Evolutionary conservation across 2,888 invertebrate genomes (phyloP).

Genomic region (Clostera curtula): DNA sequence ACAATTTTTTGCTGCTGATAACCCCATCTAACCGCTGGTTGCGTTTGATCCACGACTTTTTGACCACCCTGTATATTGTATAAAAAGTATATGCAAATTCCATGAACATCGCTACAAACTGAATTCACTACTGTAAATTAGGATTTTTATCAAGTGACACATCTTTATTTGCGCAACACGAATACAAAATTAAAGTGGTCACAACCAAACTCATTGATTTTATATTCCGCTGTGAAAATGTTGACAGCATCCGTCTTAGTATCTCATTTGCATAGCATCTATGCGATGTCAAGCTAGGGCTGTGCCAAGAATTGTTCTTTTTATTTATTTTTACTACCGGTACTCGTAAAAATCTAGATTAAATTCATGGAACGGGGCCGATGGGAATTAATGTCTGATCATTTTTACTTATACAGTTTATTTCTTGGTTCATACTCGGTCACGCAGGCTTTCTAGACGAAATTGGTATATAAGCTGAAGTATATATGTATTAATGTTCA

Average conservation of each 20-base stretch:
- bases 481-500: background rate
- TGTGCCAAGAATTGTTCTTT: conserved; percentile 18
- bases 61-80: too few relatives aligned
- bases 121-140: too few relatives aligned
- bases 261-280: conserved; percentile 45
- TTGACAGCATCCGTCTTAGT: conserved; percentile 41
- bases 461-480: background rate
- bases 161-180: too few relatives aligned
- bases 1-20: too few relatives aligned
- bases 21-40: too few relatives aligned
- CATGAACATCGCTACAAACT: too few relatives aligned
- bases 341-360: conserved; percentile 20
- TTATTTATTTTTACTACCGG: conserved; percentile 14
- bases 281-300: conserved; percentile 40
- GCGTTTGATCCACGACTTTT: too few relatives aligned
- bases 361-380: conserved; percentile 9
- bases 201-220: conserved; percentile 20
- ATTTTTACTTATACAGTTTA: conserved; percentile 1
- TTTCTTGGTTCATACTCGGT: background rate
- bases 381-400: conserved; percentile 13
- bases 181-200: conserved; percentile 17
- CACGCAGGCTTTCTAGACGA: background rate
- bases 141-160: too few relatives aligned
- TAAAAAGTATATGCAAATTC: too few relatives aligned
- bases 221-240: conserved; percentile 44